Conservation (phyloP, 1,140 invertebrate species). For the Epicauta chinensis region DNA sequence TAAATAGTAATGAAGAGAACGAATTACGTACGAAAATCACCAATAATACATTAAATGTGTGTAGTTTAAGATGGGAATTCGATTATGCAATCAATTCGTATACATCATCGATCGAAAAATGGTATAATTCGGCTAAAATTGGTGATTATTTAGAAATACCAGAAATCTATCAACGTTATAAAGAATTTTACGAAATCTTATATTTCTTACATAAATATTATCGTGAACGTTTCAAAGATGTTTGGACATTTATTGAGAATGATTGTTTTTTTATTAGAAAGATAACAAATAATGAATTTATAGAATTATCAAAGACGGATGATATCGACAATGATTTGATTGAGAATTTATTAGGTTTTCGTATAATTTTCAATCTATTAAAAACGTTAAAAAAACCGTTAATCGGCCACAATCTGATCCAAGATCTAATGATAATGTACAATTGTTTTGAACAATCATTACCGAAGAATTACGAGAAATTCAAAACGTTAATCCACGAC, state of each 20-base stretch:
- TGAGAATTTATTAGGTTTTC: constrained; percentile 57
- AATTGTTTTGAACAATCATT: constrained; percentile 64
- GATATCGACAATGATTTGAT: constrained; percentile 43
- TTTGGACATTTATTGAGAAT: constrained; percentile 46
- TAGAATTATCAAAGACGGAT: neutral
- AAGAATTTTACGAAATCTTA: constrained; percentile 30
- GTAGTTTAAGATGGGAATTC: constrained; percentile 14
- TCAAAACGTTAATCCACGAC: constrained; percentile 56
- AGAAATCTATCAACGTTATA: constrained; percentile 16
- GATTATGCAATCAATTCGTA: constrained; percentile 24
- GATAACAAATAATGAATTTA: constrained; percentile 31
- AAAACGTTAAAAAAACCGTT: constrained; percentile 57
- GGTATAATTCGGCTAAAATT: constrained; percentile 27
- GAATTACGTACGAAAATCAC: constrained; percentile 40
- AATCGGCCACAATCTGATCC: constrained; percentile 66
- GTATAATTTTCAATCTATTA: constrained; percentile 58
- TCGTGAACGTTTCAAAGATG: constrained; percentile 47
- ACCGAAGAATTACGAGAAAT: constrained; percentile 57
- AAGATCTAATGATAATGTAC: constrained; percentile 65
- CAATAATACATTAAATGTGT: constrained; percentile 31
- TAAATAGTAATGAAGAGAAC: constrained; percentile 53
- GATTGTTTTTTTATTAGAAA: constrained; percentile 41
- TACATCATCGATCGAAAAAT: constrained; percentile 36
- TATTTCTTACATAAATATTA: constrained; percentile 50
- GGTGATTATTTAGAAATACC: constrained; percentile 23